Conservation (phyloP, 2,113 vertebrate genomes). For the Xiphophorus maculatus region DNA sequence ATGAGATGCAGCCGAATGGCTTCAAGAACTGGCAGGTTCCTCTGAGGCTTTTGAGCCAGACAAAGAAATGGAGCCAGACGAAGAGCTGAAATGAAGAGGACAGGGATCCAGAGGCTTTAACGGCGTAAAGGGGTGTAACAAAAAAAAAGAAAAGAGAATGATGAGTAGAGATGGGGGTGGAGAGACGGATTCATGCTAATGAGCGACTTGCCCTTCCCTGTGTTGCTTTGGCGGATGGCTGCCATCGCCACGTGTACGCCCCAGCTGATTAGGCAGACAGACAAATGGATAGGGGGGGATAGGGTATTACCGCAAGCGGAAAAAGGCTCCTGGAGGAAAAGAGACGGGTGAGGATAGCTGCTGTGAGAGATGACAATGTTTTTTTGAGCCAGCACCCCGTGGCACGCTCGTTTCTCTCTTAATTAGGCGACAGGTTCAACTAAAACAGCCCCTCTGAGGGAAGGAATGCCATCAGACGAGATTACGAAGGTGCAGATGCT, state of each 20-base stretch:
- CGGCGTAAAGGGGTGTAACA: constrained; percentile 14
- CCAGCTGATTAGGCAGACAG: constrained; percentile 64
- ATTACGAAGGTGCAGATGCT: constrained; percentile 20
- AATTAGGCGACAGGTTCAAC: constrained; percentile 57
- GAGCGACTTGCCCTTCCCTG: constrained; percentile 44
- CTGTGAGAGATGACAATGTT: constrained; percentile 56
- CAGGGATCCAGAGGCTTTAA: constrained; percentile 20
- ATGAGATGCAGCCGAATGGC: constrained; percentile 63
- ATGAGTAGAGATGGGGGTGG: constrained; percentile 48
- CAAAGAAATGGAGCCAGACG: constrained; percentile 54
- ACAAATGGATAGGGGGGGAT: constrained; percentile 53
- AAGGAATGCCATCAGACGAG: constrained; percentile 36
- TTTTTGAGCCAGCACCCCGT: constrained; percentile 44
- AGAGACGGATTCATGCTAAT: constrained; percentile 49
- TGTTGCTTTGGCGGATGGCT: constrained; percentile 48
- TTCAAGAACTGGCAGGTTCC: constrained; percentile 68
- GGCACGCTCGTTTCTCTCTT: constrained; percentile 48
- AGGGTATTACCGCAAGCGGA: constrained; percentile 33
- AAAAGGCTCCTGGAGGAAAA: constrained; percentile 28
- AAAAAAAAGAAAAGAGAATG: constrained; percentile 17
- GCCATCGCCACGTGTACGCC: constrained; percentile 55
- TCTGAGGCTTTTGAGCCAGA: constrained; percentile 55
- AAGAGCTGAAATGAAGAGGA: constrained; percentile 51
- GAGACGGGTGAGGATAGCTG: constrained; percentile 40
- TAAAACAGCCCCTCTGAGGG: constrained; percentile 29